Evolutionary conservation across 2,797 vertebrate genomes (phyloP).

Genomic region (Bradypodion ventrale): DNA sequence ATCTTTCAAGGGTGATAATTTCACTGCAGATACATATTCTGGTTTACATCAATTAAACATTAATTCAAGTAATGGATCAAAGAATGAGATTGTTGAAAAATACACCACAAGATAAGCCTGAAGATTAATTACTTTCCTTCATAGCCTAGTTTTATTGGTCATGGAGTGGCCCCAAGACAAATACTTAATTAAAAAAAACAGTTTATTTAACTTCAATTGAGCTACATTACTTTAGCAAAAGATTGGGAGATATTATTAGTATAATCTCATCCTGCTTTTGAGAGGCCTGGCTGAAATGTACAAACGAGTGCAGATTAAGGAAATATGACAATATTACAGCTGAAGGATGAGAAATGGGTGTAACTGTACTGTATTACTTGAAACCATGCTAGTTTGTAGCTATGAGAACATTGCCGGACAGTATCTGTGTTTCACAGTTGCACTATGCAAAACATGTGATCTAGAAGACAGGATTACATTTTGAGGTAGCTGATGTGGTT

Average conservation of each 20-base stretch:
- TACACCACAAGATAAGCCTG: conserved; percentile 64
- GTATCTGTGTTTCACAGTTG: accelerated
- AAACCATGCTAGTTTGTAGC: conserved; percentile 54
- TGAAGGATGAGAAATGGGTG: conserved; percentile 47
- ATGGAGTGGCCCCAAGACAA: conserved; percentile 61
- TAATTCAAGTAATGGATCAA: conserved; percentile 67
- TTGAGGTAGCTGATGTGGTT: background rate
- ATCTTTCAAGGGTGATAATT: conserved; percentile 56
- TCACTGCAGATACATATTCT: conserved; percentile 67
- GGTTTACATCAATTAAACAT: conserved; percentile 73
- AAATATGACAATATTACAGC: conserved; percentile 12
- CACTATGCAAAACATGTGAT: accelerated
- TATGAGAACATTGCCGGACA: conserved; percentile 40
- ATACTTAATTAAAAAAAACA: conserved; percentile 46
- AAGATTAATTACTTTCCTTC: conserved; percentile 67
- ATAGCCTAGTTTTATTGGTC: conserved; percentile 54
- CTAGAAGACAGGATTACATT: background rate
- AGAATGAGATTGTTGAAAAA: conserved; percentile 64
- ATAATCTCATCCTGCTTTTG: conserved; percentile 50
- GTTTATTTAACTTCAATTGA: conserved; percentile 57
- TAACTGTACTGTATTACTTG: too few species aligned
- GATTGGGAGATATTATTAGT: conserved; percentile 63
- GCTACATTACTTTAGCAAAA: conserved; percentile 49
- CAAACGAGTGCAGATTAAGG: conserved; percentile 36
- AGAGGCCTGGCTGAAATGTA: conserved; percentile 45